Evolutionary conservation across 2,888 invertebrate genomes (phyloP).

Genomic region (Luperina nickerlii): DNA sequence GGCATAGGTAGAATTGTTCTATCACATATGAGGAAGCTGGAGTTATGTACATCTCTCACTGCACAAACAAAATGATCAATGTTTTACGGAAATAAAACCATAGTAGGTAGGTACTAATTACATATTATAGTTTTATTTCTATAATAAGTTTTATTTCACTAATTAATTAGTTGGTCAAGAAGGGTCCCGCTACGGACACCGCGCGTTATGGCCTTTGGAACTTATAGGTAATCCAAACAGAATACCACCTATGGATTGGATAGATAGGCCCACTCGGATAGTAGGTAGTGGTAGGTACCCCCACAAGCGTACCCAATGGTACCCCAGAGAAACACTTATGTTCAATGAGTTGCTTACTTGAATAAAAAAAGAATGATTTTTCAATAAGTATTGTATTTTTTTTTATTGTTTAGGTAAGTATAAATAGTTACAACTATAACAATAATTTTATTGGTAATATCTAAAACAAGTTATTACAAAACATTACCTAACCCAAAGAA

Average conservation of each 20-base stretch:
- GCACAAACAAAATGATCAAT: no score
- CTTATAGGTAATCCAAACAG: no score
- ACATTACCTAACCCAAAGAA: slow-evolving; percentile 1
- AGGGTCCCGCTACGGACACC: no score
- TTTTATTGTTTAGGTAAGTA: neutral
- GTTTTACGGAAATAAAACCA: no score
- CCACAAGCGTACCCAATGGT: neutral
- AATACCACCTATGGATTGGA: neutral
- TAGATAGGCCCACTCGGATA: neutral
- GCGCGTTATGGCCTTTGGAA: no score
- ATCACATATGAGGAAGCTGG: no score
- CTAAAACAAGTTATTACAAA: slow-evolving; percentile 26
- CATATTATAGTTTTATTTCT: no score
- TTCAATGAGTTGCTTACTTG: neutral
- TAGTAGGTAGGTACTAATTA: no score
- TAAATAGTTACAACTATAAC: neutral
- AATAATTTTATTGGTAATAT: slow-evolving; percentile 10
- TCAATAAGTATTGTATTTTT: neutral
- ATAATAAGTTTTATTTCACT: no score
- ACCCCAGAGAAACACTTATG: neutral
- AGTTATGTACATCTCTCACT: no score
- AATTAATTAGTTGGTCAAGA: no score
- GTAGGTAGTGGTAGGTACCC: neutral
- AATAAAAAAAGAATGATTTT: neutral
- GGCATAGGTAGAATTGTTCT: no score